Conservation (phyloP, 2,797 vertebrate species). For the Lagothrix lagotricha region DNA sequence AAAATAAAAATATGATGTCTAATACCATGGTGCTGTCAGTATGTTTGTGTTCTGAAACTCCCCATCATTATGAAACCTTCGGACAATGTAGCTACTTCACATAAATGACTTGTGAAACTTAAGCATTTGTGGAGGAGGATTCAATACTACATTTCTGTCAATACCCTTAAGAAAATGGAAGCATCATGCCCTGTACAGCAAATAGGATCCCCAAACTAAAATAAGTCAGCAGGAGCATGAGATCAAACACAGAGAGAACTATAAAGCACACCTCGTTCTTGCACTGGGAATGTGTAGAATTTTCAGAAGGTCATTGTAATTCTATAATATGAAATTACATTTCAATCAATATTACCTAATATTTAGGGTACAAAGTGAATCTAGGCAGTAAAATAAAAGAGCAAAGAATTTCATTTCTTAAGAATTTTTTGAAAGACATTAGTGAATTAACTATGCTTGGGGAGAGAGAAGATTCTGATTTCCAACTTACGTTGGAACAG, state of each 20-base stretch:
- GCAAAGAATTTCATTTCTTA: background rate
- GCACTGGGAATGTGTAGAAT: background rate
- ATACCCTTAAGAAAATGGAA: background rate
- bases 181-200: background rate
- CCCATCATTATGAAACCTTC: background rate
- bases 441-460: background rate
- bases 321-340: background rate
- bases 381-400: background rate
- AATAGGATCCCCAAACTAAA: background rate
- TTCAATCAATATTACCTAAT: background rate
- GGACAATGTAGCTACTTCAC: background rate
- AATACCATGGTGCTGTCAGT: background rate
- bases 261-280: background rate
- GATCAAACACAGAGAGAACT: background rate
- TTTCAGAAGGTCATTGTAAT: background rate
- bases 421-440: background rate
- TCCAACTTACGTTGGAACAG: background rate
- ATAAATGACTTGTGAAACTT: background rate
- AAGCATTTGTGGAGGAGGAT: background rate
- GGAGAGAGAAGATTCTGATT: background rate
- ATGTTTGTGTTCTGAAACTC: background rate
- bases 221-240: background rate
- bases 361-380: background rate
- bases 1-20: background rate
- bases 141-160: background rate